Conservation (phyloP, 2,888 invertebrate species). For the Nephrocerus scutellatus region DNA sequence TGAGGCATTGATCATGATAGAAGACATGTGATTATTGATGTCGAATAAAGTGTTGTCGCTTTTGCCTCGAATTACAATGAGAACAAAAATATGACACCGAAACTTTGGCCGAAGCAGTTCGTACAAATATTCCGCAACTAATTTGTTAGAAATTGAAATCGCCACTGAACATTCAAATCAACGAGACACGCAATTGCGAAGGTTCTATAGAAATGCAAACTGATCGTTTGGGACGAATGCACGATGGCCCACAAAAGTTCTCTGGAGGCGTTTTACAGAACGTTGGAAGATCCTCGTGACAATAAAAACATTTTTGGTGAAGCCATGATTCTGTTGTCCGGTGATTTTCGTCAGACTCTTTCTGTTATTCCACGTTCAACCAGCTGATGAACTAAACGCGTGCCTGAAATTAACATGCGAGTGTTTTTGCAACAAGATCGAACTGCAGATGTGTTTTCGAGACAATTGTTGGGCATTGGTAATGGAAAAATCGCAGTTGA, state of each 20-base stretch:
- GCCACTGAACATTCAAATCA: conserved; percentile 25
- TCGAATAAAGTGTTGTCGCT: conserved; percentile 8
- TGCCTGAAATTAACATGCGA: conserved; percentile 22
- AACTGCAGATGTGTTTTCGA: too few relatives aligned
- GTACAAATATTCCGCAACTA: conserved; percentile 12
- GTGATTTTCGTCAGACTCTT: conserved; percentile 15
- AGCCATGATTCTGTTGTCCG: conserved; percentile 13
- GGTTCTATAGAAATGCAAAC: conserved; percentile 21
- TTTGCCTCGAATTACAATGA: conserved; percentile 1
- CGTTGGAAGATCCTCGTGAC: conserved; percentile 11
- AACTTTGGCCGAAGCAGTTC: conserved; percentile 10
- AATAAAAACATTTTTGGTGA: conserved; percentile 14
- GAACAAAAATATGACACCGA: conserved; percentile 1
- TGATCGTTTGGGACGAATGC: conserved; percentile 16
- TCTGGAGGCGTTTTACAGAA: conserved; percentile 13
- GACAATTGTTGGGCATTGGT: too few relatives aligned
- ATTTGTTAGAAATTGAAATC: conserved; percentile 17
- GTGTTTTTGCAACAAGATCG: too few relatives aligned
- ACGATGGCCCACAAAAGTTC: conserved; percentile 10
- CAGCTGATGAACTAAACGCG: conserved; percentile 26
- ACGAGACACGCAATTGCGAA: conserved; percentile 29
- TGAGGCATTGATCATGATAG: conserved; percentile 1
- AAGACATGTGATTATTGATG: conserved; percentile 1
- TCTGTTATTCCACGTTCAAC: conserved; percentile 23
- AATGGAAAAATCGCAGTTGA: too few relatives aligned